Base-by-base conservation (phyloP, 2,888 invertebrate species). In the Heliconius cydno region DNA sequence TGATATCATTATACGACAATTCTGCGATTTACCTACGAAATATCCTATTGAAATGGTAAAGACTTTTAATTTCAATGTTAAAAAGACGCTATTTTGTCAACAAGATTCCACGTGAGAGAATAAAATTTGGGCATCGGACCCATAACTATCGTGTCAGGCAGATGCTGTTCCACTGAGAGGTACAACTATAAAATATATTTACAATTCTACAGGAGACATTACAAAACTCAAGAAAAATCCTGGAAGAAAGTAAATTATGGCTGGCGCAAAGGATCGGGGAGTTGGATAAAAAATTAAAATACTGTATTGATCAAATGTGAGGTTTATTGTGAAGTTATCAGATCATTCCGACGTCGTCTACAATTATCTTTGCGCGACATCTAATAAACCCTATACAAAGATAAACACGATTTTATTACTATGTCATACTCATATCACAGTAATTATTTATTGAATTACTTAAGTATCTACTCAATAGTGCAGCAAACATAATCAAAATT, bases 1-100 rank as follows among this genome's bases (percentile, higher is more conserved):
- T 0, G 96, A 97, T 86, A 96, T 96, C 71, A 88, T 92, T n/a
- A 96, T 94, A 86, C 92, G 96, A 66, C 96, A 97, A 86, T 94
- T 93, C 82, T 95, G 96, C 74, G 85, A 89, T 9, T 57, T 86
- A 65, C 96, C 96, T 0, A 96, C 96, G 0, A 87, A 88, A 63
- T 96, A 96, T 88, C 95, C 96, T 2, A 95, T 97, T 83, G 95
- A 92, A 76, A 86, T 87, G 87, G 96, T 96, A 87, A 89, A 85
- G 84, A n/a, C 41, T 72, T 79, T 38, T 12, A 19, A 22, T 22
- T 52, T 22, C 19, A 19, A 22, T 52, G 0, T 22, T 0, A 7
- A 7, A 52, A 2, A 38, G 41, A 41, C 41, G 52, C 6, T 52
- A 22, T 52, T 52, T 52, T 52, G 2, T 22, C 2, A 52, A 52